Evolutionary conservation across 2,113 vertebrate genomes (phyloP).

Genomic region (Xenopus borealis): DNA sequence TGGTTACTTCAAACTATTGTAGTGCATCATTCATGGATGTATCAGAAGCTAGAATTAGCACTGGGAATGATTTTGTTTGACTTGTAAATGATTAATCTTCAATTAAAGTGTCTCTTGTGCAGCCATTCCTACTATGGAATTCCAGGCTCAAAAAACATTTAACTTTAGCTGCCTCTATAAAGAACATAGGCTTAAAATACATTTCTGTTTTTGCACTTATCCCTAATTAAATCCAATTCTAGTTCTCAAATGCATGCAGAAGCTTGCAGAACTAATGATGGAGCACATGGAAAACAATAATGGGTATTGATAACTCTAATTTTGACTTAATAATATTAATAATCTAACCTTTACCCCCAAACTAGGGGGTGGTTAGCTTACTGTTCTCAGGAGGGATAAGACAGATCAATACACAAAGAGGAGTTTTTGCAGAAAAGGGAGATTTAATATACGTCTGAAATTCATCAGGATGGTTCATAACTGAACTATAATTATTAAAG

Average conservation of each 20-base stretch:
- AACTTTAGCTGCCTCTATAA: neutral
- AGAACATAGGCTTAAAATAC: neutral
- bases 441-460: neutral
- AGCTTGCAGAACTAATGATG: neutral
- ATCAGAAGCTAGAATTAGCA: neutral
- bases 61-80: neutral
- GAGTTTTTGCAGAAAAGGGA: neutral
- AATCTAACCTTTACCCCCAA: neutral
- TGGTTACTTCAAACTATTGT: neutral
- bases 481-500: neutral
- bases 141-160: neutral
- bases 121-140: too few species aligned
- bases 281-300: constrained; percentile 16
- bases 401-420: neutral
- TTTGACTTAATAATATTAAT: neutral
- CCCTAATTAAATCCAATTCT: neutral
- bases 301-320: constrained; percentile 9
- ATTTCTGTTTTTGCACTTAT: neutral
- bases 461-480: neutral
- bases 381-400: neutral
- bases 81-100: neutral
- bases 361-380: neutral
- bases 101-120: too few species aligned
- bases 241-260: neutral
- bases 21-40: too few species aligned